Base-by-base conservation (phyloP, 2,888 invertebrate species). In the Geophilus truncorum region DNA sequence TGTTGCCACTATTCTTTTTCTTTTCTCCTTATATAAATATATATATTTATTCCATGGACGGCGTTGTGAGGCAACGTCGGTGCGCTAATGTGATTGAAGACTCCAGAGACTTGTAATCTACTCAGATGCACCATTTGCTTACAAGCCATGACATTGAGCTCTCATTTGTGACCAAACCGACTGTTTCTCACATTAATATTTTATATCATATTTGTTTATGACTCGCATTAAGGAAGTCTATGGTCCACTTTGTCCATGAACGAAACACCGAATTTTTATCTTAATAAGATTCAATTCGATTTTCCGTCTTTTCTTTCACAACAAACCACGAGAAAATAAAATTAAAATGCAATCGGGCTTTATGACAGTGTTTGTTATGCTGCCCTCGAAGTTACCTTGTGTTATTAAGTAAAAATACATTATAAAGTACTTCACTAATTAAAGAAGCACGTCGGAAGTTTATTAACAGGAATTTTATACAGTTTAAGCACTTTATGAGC, bases 91-190 rank as follows among this genome's bases (percentile, higher is more conserved):
- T 70, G 70, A 70, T 70, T 70, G 70, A 70, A 70, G 70, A 70
- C 70, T 70, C 70, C 12, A 70, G 70, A 70, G 70, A 70, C 70
- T 70, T 70, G 70, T 70, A 70, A 70, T 70, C 70, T 70, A 70
- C 70, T 70, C 70, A 70, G 28, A 28, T 70, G 70, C 70, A 28
- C 70, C 25, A 28, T 70, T 70, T 70, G 70, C 70, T 70, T 70
- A 70, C 70, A 70, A 70, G 25, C 70, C 70, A 70, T 70, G 70
- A 70, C 70, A 70, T 70, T 70, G 70, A 70, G 70, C 70, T 70
- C 70, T 70, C 70, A 70, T 70, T 70, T 70, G 70, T 25, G 70
- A 25, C 70, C 70, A 70, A 70, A 70, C 70, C 70, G 28, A 70
- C 25, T 70, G 70, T 70, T 70, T 70, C 70, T 25, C 25, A 70